Percentiles rank a stretch among this genome's conserved stretches.
phyloP scores from a whole-genome alignment of 2,113 vertebrate genomes.

The Leiothrix lutea region DNA sequence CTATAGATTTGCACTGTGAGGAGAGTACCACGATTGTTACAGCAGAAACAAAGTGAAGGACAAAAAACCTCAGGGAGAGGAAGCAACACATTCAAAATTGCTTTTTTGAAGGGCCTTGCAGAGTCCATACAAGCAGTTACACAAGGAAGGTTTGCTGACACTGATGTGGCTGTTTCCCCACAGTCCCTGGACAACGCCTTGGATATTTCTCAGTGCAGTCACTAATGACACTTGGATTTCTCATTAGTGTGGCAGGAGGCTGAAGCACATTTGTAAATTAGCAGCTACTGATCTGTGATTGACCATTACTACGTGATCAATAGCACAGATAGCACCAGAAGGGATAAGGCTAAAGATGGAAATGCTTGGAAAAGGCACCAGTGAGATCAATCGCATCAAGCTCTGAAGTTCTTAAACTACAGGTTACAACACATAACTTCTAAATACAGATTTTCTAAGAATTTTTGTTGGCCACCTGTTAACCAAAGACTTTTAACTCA shows the following conservation, averaged over 20 bases:
- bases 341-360: background rate
- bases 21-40: background rate
- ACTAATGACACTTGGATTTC: background rate
- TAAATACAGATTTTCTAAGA: background rate
- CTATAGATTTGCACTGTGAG: background rate
- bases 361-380: background rate
- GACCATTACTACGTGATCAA: background rate
- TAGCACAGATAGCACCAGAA: background rate
- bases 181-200: background rate
- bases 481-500: background rate
- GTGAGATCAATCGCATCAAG: background rate
- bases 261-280: background rate
- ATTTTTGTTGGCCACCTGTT: background rate
- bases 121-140: rapidly evolving
- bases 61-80: background rate
- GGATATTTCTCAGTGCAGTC: background rate
- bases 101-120: background rate
- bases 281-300: background rate
- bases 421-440: background rate
- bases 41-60: background rate
- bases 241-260: background rate
- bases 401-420: background rate
- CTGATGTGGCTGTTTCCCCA: rapidly evolving
- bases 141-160: background rate
- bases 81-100: background rate